Conservation (phyloP, 2,797 vertebrate genomes). For the Delichon dasypus region DNA sequence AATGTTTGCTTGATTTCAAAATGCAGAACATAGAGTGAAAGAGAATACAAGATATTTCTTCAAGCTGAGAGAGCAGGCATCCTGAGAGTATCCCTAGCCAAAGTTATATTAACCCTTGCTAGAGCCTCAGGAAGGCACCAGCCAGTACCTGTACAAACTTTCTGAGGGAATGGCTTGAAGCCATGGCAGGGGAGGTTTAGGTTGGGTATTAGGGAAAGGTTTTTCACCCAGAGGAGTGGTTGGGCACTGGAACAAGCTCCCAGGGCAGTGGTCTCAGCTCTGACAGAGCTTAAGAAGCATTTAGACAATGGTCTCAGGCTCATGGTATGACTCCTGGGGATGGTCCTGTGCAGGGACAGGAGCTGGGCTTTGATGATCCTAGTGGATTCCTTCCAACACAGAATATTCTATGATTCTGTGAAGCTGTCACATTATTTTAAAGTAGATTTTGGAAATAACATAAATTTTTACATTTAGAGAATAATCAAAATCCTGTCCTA, state of each 20-base stretch:
- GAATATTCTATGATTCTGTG: background rate
- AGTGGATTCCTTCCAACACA: background rate
- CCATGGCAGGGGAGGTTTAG: background rate
- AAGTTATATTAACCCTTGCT: background rate
- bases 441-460: background rate
- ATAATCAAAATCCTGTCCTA: background rate
- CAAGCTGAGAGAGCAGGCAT: background rate
- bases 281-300: rapidly evolving
- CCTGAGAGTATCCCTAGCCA: background rate
- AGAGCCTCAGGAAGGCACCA: background rate
- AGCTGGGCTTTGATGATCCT: background rate
- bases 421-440: background rate
- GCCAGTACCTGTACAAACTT: background rate
- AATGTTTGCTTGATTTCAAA: background rate
- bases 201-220: background rate
- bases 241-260: background rate
- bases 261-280: background rate
- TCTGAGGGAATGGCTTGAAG: background rate
- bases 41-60: background rate
- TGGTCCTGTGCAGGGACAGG: background rate
- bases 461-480: background rate
- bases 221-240: background rate
- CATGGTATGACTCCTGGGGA: background rate
- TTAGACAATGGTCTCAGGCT: background rate
- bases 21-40: background rate